Base-by-base conservation (phyloP, 1,140 invertebrate species). In the Drosophila melanica region DNA sequence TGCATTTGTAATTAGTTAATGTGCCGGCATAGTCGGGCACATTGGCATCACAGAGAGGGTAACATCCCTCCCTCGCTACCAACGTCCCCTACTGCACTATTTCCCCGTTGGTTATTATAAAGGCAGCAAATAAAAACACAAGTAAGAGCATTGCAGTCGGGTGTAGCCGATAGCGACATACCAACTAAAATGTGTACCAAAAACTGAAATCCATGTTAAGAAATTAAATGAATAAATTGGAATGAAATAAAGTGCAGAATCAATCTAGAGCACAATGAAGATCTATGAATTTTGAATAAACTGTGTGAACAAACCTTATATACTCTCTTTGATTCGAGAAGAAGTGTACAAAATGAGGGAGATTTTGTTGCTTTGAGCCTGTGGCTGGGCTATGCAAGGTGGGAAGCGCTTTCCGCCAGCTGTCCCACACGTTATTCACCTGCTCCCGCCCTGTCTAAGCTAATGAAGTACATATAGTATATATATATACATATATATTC, bases 1-100 rank as follows among this genome's bases (percentile, higher is more conserved):
- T 77, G 57, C 59, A 54, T 63, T 74, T 58, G 82, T 86, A 87
- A 86, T 86, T 86, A 86, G 78, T 87, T 86, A 82, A 86, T 86
- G 81, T 87, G 73, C 69, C 54, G 64, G 45, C 77, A 58, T 41
- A 41, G 64, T 67, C 77, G 59, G 81, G 73, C 81, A 66, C 77
- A 42, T 59, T 59, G 23, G n/a, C 57, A 71, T 55, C n/a, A n/a
- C n/a, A n/a, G n/a, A n/a, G n/a, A n/a, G n/a, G n/a, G n/a, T n/a
- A n/a, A n/a, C n/a, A n/a, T n/a, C n/a, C 55, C 1, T 14, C 1
- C 12, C n/a, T 2, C 2, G 1, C 12, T 11, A 2, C 35, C 1
- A 2, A n/a, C 1, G 0, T 0, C 11, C 9, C 11, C 18, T 30
- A 12, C 10, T 14, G 7, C 14, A 3, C 5, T 4, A n/a, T 16